These are phyloP conservation scores for Plagiodera versicolora DNA, from an alignment of 2,888 invertebrate species.

Conservation along the genomic window DNA sequence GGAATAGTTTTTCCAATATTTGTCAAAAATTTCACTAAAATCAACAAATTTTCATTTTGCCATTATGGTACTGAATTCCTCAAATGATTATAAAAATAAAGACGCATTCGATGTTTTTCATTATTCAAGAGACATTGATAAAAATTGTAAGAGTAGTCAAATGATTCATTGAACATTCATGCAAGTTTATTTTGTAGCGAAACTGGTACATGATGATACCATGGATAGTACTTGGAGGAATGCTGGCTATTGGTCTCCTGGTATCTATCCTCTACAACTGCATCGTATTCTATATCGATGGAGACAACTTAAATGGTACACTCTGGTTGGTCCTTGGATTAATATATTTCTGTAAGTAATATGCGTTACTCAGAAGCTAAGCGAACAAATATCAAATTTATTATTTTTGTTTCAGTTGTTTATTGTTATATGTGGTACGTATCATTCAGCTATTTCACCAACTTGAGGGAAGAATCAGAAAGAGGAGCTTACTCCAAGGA, in stretches of 20 bases:
- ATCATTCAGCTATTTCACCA: slow-evolving; percentile 79
- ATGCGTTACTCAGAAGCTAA: no score
- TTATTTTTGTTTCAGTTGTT: slow-evolving; percentile 62
- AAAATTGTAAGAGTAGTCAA: no score
- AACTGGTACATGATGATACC: slow-evolving; percentile 83
- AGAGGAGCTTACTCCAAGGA: slow-evolving; percentile 76
- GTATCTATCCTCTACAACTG: slow-evolving; percentile 80
- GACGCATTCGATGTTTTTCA: no score
- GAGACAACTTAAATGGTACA: slow-evolving; percentile 59
- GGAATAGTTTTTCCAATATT: no score
- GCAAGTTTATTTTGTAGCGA: slow-evolving; percentile 59
- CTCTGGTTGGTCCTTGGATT: slow-evolving; percentile 67
- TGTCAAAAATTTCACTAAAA: no score
- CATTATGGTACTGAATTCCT: no score
- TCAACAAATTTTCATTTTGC: no score
- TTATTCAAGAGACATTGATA: no score
- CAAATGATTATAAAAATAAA: no score
- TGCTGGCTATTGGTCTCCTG: slow-evolving; percentile 74
- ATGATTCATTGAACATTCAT: no score
- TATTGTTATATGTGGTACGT: slow-evolving; percentile 83
- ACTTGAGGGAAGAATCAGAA: slow-evolving; percentile 69
- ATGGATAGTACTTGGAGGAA: slow-evolving; percentile 80
- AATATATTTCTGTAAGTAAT: slow-evolving; percentile 64
- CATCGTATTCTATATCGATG: slow-evolving; percentile 71
- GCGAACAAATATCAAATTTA: no score